Evolutionary conservation across 2,888 invertebrate genomes (phyloP), one percentile per base, ranked within the genome.

Genomic region (Tridacna gigas): DNA sequence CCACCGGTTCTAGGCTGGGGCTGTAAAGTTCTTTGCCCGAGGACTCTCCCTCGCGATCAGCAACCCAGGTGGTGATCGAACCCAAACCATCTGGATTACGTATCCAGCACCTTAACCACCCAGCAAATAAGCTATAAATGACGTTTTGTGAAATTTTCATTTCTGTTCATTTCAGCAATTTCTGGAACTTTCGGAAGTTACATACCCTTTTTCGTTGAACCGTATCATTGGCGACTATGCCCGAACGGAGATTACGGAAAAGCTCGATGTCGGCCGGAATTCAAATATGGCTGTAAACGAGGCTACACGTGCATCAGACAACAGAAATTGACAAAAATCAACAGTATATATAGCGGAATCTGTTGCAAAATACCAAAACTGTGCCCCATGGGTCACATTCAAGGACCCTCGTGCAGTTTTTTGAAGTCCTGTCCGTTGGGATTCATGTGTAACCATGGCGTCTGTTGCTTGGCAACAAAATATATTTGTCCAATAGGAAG

Each of bases 191-290:
- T 80, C 28, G 80, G 83, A 37, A 74, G 77, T 4, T 69, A 80
- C 67, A 51, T 61, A 26, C 76, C 77, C 26, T 71, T 51, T 71
- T 71, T 71, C 71, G 26, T 71, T 26, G 25, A 51, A 12, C 9
- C 71, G 25, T 51, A 22, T 51, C 26, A 63, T 28, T 60, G 61
- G 61, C 77, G 69, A n/a, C 25, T 56, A 56, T 84, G 84, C 37
- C 84, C 84, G 20, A 65, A 73, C 22, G 84, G 84, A 60, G 81
- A 71, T 18, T 81, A 79, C 66, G 77, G 81, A 65, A 76, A 84
- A 73, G 25, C 74, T 22, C 74, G 76, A 48, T 84, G 84, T 66
- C 75, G 84, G 69, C 83, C 80, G 69, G 83, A 78, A 37, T 18
- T 75, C 20, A 63, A 67, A 47, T 79, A 51, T 9, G 85, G 80